Evolutionary conservation across 1,140 invertebrate species (phyloP).

Genomic region (Anadara kagoshimensis): DNA sequence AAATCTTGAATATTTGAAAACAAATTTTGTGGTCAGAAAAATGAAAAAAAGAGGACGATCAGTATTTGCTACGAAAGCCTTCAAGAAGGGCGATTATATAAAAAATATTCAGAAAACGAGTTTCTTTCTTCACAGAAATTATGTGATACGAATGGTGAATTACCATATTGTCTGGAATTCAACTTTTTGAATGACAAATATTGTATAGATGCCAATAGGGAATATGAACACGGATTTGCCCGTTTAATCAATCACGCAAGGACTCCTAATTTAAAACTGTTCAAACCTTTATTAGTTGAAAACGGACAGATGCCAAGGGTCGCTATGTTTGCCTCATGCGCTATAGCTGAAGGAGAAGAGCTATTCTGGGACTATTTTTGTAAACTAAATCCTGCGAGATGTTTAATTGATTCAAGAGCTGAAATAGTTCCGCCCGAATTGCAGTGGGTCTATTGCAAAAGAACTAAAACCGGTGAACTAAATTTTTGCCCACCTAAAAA

Average conservation of each 20-base stretch:
- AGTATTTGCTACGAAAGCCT: neutral
- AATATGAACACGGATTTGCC: conserved; percentile 4
- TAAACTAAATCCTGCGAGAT: neutral
- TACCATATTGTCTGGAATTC: conserved; percentile 12
- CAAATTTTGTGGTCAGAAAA: neutral
- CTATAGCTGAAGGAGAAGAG: neutral
- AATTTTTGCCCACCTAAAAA: neutral
- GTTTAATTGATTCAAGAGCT: conserved; percentile 17
- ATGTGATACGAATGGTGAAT: conserved; percentile 3
- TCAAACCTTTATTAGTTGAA: conserved; percentile 1
- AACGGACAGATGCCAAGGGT: neutral
- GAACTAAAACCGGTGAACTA: neutral
- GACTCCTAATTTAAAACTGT: conserved; percentile 8
- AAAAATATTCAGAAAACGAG: neutral
- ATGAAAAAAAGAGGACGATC: conserved; percentile 1
- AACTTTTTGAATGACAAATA: conserved; percentile 5
- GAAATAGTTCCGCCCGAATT: neutral
- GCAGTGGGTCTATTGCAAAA: neutral
- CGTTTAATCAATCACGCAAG: conserved; percentile 12
- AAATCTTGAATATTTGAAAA: neutral
- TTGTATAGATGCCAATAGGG: conserved; percentile 7
- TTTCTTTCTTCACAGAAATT: neutral
- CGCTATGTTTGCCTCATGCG: conserved; percentile 3
- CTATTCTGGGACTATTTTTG: conserved; percentile 16
- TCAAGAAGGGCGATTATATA: neutral